Percentiles rank a stretch among this genome's conserved stretches.
phyloP scores from a whole-genome alignment of 2,888 invertebrate species.

The Heliconius ismenius region DNA sequence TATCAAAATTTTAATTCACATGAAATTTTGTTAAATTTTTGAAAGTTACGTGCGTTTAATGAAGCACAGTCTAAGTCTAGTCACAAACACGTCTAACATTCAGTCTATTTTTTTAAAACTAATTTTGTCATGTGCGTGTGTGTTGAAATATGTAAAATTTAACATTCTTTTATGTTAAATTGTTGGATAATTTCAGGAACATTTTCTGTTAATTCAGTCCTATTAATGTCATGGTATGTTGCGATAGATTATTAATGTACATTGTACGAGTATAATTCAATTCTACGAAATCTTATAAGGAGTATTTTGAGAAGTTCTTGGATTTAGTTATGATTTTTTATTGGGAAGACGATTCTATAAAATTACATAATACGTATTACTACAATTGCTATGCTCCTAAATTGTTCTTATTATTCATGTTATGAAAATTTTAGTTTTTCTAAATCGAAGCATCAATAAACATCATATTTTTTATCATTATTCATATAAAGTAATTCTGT shows the following conservation, averaged over 20 bases:
- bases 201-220: constrained; percentile 6
- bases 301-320: not conserved
- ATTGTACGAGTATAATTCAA: not conserved
- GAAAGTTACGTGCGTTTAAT: constrained; percentile 1
- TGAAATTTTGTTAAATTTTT: not conserved
- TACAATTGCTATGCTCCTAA: not conserved
- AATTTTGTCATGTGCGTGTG: constrained; percentile 8
- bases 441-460: too few species aligned
- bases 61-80: not conserved
- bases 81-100: constrained; percentile 19
- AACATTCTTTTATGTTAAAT: not conserved
- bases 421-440: too few species aligned
- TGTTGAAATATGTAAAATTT: not conserved
- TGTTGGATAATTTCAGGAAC: constrained; percentile 6
- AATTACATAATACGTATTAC: not conserved
- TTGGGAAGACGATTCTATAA: constrained; percentile 16
- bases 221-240: constrained; percentile 13
- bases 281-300: not conserved
- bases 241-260: not conserved
- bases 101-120: constrained; percentile 12
- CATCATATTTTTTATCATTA: not conserved
- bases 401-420: too few species aligned
- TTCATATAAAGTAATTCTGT: not conserved
- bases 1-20: not conserved
- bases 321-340: not conserved